Percentiles rank a stretch among this genome's conserved stretches.
Conservation (phyloP, 1,140 invertebrate species). For the Aphaenogaster rudis region DNA sequence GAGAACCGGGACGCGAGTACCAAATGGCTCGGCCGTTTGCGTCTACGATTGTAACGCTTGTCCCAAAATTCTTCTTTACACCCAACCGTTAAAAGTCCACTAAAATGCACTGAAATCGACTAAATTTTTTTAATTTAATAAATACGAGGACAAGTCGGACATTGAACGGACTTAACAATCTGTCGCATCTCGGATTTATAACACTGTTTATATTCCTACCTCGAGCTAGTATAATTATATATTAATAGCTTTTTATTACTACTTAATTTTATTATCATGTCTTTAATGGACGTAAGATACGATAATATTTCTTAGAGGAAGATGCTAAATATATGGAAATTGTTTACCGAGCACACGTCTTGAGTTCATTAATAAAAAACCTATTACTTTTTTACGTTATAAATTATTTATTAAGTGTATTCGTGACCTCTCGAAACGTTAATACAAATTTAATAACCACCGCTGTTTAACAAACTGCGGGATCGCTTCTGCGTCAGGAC, state of each 20-base stretch:
- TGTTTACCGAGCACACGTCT: neutral
- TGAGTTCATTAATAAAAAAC: neutral
- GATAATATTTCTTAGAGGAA: neutral
- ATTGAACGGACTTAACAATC: neutral
- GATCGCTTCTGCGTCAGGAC: conserved; percentile 43
- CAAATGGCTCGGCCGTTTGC: conserved; percentile 11
- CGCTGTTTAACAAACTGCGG: conserved; percentile 61
- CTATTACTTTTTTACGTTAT: neutral
- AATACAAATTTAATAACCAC: conserved; percentile 59
- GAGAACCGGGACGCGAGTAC: conserved; percentile 3
- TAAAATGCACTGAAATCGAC: neutral
- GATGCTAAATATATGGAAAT: neutral
- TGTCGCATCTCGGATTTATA: neutral
- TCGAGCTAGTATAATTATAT: neutral
- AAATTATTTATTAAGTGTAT: conserved; percentile 9
- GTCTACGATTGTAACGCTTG: neutral
- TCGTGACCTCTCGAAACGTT: conserved; percentile 16
- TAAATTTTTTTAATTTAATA: neutral
- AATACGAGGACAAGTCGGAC: neutral
- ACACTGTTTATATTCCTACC: neutral
- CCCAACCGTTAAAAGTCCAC: neutral
- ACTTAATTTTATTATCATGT: neutral
- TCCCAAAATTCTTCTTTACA: neutral
- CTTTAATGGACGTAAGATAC: neutral
- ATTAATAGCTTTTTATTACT: neutral